phyloP scores from a whole-genome alignment of 2,888 invertebrate genomes.

The Xanthorhoe designata region DNA sequence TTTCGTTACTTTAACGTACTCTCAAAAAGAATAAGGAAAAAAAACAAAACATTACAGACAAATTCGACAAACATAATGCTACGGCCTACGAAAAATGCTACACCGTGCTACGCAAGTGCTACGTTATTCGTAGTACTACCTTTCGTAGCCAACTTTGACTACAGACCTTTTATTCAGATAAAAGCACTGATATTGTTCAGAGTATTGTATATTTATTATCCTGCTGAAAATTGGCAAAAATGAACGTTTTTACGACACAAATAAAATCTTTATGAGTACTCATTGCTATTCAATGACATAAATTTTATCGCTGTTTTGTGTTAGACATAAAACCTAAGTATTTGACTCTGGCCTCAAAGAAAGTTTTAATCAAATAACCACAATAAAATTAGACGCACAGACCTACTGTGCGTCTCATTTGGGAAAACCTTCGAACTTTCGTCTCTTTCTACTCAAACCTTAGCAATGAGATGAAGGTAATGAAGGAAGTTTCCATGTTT shows the following conservation, averaged over 20 bases:
- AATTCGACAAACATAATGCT: background rate
- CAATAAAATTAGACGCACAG: no score
- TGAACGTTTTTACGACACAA: slow-evolving; percentile 8
- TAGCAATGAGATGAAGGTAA: slow-evolving; percentile 3
- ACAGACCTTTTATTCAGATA: background rate
- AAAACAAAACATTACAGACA: background rate
- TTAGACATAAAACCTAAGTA: slow-evolving; percentile 5
- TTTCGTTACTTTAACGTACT: background rate
- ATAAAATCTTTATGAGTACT: slow-evolving; percentile 12
- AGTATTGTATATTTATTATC: background rate
- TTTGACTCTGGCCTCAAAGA: background rate
- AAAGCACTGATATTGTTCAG: background rate
- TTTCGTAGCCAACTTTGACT: background rate
- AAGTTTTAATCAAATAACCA: slow-evolving; percentile 24
- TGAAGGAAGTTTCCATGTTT: slow-evolving; percentile 5
- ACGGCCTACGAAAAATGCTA: background rate
- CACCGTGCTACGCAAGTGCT: background rate
- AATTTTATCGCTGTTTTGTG: slow-evolving; percentile 2
- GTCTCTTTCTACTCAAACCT: slow-evolving; percentile 7
- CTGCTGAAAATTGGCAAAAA: slow-evolving; percentile 3
- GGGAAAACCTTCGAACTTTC: slow-evolving; percentile 16
- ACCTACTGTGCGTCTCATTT: slow-evolving; percentile 1
- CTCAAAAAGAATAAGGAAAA: background rate
- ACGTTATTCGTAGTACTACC: background rate
- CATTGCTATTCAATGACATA: slow-evolving; percentile 7